Evolutionary conservation across 2,888 invertebrate genomes (phyloP).

Genomic region (Apamea anceps): DNA sequence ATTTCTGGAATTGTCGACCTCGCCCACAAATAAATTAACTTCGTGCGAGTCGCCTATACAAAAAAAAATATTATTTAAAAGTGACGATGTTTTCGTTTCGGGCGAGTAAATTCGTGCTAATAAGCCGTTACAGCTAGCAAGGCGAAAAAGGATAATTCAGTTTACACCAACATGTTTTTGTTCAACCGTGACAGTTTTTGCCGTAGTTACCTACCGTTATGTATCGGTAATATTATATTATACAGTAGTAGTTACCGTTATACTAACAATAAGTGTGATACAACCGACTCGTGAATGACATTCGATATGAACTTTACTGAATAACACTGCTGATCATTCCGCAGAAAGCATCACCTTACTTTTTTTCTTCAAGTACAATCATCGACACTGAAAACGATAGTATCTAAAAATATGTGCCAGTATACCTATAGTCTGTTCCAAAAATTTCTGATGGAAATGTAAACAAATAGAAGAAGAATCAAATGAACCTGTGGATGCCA

Average conservation of each 20-base stretch:
- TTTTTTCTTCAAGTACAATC: not conserved
- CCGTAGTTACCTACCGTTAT: not conserved
- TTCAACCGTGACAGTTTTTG: not conserved
- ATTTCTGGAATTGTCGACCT: not conserved
- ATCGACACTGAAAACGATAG: not conserved
- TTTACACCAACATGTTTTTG: not conserved
- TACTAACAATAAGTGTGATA: not conserved
- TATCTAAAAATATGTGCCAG: not conserved
- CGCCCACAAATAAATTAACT: not conserved
- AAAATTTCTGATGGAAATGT: not conserved
- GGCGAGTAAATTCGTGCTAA: not conserved
- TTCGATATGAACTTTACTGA: not conserved
- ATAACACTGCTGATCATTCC: not conserved
- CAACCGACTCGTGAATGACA: not conserved
- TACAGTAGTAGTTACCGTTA: constrained; percentile 2
- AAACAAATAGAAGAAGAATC: not conserved
- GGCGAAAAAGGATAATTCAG: not conserved
- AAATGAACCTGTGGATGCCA: not conserved
- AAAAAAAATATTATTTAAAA: not conserved
- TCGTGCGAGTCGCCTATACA: not conserved
- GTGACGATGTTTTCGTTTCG: not conserved
- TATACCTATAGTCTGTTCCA: not conserved
- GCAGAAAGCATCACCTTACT: too few relatives aligned
- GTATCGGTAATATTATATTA: not conserved
- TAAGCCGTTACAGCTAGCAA: not conserved